phyloP scores from a whole-genome alignment of 2,888 invertebrate genomes.

The Patella depressa region DNA sequence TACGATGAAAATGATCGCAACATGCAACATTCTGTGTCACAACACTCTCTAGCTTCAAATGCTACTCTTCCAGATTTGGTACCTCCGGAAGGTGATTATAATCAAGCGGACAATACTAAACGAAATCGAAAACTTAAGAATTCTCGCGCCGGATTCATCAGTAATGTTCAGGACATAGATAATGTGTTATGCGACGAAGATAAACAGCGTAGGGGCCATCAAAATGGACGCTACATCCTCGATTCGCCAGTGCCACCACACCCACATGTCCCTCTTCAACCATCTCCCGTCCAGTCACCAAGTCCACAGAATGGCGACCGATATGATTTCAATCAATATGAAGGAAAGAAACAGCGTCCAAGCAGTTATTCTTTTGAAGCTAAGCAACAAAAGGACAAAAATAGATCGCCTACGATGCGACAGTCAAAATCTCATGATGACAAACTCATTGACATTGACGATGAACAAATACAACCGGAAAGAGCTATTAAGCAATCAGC shows the following conservation, averaged over 20 bases:
- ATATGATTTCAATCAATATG: constrained; percentile 38
- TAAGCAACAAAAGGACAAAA: constrained; percentile 22
- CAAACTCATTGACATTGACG: constrained; percentile 39
- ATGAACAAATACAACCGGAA: constrained; percentile 30
- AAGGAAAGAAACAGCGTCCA: constrained; percentile 29
- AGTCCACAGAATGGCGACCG: constrained; percentile 34
- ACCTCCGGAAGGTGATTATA: constrained; percentile 32
- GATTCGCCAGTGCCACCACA: constrained; percentile 42
- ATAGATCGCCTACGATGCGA: constrained; percentile 26
- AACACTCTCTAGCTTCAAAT: constrained; percentile 41
- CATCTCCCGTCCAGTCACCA: constrained; percentile 35
- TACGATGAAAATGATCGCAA: constrained; percentile 31
- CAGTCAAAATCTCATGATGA: constrained; percentile 42
- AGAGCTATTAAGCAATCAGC: constrained; percentile 22
- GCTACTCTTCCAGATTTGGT: constrained; percentile 54
- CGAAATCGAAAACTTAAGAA: constrained; percentile 36
- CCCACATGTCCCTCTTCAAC: constrained; percentile 41
- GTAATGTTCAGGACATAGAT: constrained; percentile 53
- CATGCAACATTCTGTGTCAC: constrained; percentile 39
- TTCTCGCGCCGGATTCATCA: constrained; percentile 46
- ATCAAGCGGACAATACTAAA: constrained; percentile 26
- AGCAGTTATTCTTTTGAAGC: constrained; percentile 44
- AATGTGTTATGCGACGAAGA: constrained; percentile 50
- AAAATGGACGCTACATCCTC: constrained; percentile 29
- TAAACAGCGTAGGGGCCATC: constrained; percentile 19